A percentile compares a stretch with the other conserved stretches of the same genome.
These are phyloP conservation scores for Poeciliopsis retropinna DNA, from an alignment of 2,113 vertebrate species.

Conservation along the genomic window DNA sequence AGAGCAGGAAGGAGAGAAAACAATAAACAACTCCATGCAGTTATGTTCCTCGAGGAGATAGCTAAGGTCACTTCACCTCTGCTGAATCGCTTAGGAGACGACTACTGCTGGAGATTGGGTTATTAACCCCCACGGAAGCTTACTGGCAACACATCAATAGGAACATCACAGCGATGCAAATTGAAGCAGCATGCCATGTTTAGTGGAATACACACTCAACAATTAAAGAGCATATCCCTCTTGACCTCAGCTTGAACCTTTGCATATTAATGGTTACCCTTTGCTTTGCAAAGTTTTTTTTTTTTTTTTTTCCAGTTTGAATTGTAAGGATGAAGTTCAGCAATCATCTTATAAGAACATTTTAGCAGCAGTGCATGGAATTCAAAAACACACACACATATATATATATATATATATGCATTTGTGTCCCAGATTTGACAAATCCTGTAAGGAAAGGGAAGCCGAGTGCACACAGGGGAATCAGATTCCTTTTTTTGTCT, in stretches of 20 bases:
- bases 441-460: conserved; percentile 65
- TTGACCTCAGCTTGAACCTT: conserved; percentile 30
- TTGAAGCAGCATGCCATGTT: conserved; percentile 31
- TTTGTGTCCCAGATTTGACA: conserved; percentile 70
- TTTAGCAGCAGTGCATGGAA: conserved; percentile 52
- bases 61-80: conserved; percentile 61
- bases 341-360: conserved; percentile 23
- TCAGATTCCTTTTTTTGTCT: conserved; percentile 62
- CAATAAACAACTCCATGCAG: conserved; percentile 61
- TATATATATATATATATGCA: conserved; percentile 61
- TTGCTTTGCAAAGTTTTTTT: background rate
- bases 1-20: conserved; percentile 41
- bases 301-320: background rate
- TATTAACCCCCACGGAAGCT: conserved; percentile 55
- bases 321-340: conserved; percentile 26
- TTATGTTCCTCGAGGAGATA: conserved; percentile 55
- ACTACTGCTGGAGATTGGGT: conserved; percentile 40
- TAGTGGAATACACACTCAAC: conserved; percentile 2
- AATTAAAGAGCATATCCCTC: conserved; percentile 12
- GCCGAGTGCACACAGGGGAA: conserved; percentile 58
- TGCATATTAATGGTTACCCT: conserved; percentile 15
- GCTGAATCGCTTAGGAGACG: conserved; percentile 52
- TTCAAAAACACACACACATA: conserved; percentile 66
- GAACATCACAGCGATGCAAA: conserved; percentile 42
- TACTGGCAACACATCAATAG: conserved; percentile 18